Percentiles rank a stretch among this genome's conserved stretches.
These are phyloP conservation scores for Pachydiplax longipennis DNA, from an alignment of 2,888 invertebrate species.

Conservation along the genomic window DNA sequence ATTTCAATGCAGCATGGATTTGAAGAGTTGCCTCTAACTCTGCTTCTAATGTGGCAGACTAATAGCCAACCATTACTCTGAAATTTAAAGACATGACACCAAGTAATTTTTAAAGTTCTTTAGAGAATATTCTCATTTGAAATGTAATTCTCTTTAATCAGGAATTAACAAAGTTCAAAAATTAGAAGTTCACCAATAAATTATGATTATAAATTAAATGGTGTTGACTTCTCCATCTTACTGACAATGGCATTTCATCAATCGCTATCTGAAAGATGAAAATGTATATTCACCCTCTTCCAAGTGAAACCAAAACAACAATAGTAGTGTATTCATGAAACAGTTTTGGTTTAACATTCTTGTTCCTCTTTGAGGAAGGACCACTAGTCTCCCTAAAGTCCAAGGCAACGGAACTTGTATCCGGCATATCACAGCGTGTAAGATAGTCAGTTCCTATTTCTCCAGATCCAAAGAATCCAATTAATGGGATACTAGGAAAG, in stretches of 20 bases:
- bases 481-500: background rate
- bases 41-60: background rate
- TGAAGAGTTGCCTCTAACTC: background rate
- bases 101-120: no score
- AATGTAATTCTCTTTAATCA: background rate
- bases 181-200: background rate
- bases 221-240: background rate
- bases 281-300: background rate
- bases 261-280: background rate
- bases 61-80: background rate
- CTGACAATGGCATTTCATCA: background rate
- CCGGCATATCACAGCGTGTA: background rate
- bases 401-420: background rate
- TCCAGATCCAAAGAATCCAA: slow-evolving; percentile 21
- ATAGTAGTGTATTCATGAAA: slow-evolving; percentile 14
- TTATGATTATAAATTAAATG: background rate
- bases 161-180: background rate
- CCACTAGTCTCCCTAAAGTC: background rate
- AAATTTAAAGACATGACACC: no score
- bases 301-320: background rate
- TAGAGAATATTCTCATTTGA: background rate
- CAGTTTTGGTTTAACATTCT: background rate
- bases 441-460: slow-evolving; percentile 21
- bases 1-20: background rate
- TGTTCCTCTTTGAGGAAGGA: background rate